Base-by-base conservation (phyloP, 1,140 invertebrate species). In the Pseudomyrmex gracilis region DNA sequence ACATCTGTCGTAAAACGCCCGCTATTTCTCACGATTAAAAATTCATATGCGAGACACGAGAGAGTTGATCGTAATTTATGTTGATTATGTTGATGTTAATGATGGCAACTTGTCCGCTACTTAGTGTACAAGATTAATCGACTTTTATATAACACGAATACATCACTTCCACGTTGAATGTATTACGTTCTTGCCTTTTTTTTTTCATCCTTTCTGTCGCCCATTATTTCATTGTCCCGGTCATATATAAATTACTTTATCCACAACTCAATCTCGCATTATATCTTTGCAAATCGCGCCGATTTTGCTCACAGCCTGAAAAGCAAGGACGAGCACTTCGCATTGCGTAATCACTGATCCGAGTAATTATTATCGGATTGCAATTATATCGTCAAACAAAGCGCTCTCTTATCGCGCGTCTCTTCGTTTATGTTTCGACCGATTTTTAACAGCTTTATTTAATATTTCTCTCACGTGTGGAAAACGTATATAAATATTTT, bases 1-100 rank as follows among this genome's bases (percentile, higher is more conserved):
- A 57, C 34, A 15, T 15, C 7, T 10, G 34, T 3, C 22, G 9
- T 15, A 43, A 55, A 1, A 49, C 9, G 5, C 9, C 15, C 47
- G 64, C 45, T 66, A 43, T 17, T 80, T 80, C 76, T 71, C 53
- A 49, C 49, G 67, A 70, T 60, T 47, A 70, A 80, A 22, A 43
- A 71, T 71, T 80, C 43, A 34, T 5, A 1, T 4, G 7, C 34
- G 45, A 63, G 73, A 64, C 57, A 24, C 43, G 64, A n/a, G 51
- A n/a, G 10, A 70, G 70, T 68, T 58, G 43, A 60, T 60, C n/a
- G 64, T 20, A 77, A 53, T 61, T 71, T 70, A 51, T 70, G 13
- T 71, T 58, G 53, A 63, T 63, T 51, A 74, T 74, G 5, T 34
- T 74, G 53, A 67, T 70, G 34, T 34, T 74, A 64, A 67, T 70